A percentile compares a stretch with the other conserved stretches of the same genome.
phyloP scores from a whole-genome alignment of 1,140 invertebrate genomes.

The Drosophila suzukii region DNA sequence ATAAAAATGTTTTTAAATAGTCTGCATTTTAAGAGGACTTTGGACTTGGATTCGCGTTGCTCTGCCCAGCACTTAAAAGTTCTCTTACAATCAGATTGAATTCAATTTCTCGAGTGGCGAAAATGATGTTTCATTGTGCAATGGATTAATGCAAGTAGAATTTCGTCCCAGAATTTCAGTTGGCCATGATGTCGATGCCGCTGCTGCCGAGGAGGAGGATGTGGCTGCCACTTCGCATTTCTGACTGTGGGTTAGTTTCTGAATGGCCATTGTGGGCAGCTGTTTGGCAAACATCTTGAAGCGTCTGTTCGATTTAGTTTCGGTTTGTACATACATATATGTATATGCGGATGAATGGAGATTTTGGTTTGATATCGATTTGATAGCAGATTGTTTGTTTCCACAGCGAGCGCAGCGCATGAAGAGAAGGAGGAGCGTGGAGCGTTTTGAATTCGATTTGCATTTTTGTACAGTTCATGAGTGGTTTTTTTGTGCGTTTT shows the following conservation, averaged over 20 bases:
- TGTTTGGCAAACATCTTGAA: slow-evolving; percentile 82
- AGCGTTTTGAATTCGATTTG: slow-evolving; percentile 60
- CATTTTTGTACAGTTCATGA: slow-evolving; percentile 72
- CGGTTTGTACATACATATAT: slow-evolving; percentile 22
- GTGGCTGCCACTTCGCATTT: slow-evolving; percentile 39
- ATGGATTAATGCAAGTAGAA: slow-evolving; percentile 51
- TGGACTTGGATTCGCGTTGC: not conserved
- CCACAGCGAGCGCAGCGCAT: slow-evolving; percentile 80
- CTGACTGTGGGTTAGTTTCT: slow-evolving; percentile 75
- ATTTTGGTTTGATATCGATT: slow-evolving; percentile 60
- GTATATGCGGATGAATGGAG: slow-evolving; percentile 44
- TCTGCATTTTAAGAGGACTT: not conserved
- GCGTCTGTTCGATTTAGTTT: slow-evolving; percentile 55
- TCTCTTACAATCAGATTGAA: slow-evolving; percentile 53
- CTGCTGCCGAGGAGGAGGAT: slow-evolving; percentile 27
- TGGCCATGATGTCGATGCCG: slow-evolving; percentile 29
- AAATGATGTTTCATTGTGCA: slow-evolving; percentile 47
- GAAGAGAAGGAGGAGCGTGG: slow-evolving; percentile 68
- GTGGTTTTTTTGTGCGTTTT: slow-evolving; percentile 37
- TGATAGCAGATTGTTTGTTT: slow-evolving; percentile 55
- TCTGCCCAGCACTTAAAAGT: slow-evolving; percentile 48
- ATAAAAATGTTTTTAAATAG: not conserved
- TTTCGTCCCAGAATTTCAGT: slow-evolving; percentile 16
- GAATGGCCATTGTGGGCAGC: slow-evolving; percentile 58
- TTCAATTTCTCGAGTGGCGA: slow-evolving; percentile 27